Evolutionary conservation across 2,797 vertebrate species (phyloP).

Genomic region (Microchirus variegatus): DNA sequence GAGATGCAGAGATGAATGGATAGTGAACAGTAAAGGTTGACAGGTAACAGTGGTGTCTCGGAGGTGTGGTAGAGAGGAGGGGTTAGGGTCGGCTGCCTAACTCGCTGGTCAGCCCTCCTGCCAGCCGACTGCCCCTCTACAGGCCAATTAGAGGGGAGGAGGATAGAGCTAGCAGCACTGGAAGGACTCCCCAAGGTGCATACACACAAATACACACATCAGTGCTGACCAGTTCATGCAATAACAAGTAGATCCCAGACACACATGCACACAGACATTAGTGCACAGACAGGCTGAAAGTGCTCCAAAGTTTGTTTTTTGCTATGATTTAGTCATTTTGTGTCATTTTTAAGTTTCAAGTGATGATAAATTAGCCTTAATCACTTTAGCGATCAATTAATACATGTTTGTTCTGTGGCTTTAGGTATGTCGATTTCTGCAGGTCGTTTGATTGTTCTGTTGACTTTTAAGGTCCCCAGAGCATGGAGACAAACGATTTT

Average conservation of each 20-base stretch:
- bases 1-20: constrained; percentile 7
- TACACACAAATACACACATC: constrained; percentile 10
- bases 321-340: neutral
- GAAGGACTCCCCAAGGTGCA: constrained; percentile 32
- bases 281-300: constrained; percentile 5
- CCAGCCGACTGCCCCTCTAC: constrained; percentile 47
- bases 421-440: no score
- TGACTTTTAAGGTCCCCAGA: no score
- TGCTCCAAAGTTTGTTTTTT: neutral
- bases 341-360: neutral
- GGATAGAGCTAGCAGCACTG: constrained; percentile 29
- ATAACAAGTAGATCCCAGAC: constrained; percentile 33
- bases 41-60: constrained; percentile 20
- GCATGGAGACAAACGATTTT: no score
- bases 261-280: neutral
- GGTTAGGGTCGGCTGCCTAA: constrained; percentile 40
- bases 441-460: no score
- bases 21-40: constrained; percentile 13
- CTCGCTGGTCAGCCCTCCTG: constrained; percentile 53
- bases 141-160: constrained; percentile 70
- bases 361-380: no score
- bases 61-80: constrained; percentile 13
- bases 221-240: constrained; percentile 50
- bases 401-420: no score
- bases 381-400: no score